Base-by-base conservation (phyloP, 2,797 vertebrate species). In the Orientallactaga sibirica region DNA sequence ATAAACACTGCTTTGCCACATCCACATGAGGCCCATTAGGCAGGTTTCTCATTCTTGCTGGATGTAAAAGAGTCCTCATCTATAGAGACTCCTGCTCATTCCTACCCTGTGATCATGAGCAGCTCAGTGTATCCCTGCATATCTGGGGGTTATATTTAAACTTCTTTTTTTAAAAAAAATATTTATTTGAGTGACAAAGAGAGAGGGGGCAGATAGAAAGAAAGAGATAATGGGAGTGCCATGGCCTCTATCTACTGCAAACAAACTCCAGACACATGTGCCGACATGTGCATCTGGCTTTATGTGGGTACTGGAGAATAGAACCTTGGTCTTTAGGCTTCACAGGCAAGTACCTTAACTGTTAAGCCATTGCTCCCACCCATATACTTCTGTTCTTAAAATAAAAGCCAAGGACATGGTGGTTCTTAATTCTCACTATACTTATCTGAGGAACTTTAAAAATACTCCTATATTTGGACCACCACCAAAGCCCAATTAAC, bases 111-210 rank as follows among this genome's bases (percentile, higher is more conserved):
- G 80, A 92, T 55, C 88, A 43, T 37, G 58, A 75, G 33, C 33
- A 85, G 62, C 52, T 61, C 41, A 64, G 66, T 7, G 48, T 16
- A 29, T 37, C 24, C 37, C 80, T 77, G 16, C 41, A 58, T 16
- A 77, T 15, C 62, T 19, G 16, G 41, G 55, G 29, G 14, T 55
- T 79, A 91, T 88, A 95, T 86, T 91, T 52, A 81, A 48, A 48
- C 48, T 48, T 48, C 48, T 48, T 48, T 48, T 48, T 48, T 48
- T 7, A 8, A 48, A 48, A 10, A 48, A 48, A 48, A 48, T 48
- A 48, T 48, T 48, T 48, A 48, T 48, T 10, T 48, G 48, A 48
- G 48, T 48, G 48, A 48, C 48, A 48, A 48, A 8, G 5, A 48
- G 48, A 8, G 48, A 7, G 48, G 8, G 48, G 2, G 33, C 33